These are phyloP conservation scores for Melipona bicolor DNA, from an alignment of 2,888 invertebrate genomes.

Conservation along the genomic window DNA sequence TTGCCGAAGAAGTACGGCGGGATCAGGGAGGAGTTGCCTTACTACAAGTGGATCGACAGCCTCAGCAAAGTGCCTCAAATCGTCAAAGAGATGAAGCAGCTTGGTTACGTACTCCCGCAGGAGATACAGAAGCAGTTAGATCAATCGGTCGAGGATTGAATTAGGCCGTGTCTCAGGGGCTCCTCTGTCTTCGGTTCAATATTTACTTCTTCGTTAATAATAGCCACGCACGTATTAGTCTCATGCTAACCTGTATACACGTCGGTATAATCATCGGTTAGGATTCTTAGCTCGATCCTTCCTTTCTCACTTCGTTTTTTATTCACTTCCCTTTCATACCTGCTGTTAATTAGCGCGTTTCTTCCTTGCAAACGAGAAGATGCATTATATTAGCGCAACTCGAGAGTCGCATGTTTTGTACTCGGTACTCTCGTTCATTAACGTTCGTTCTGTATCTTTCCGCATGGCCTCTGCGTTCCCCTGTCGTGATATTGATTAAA, in stretches of 20 bases:
- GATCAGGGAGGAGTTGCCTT: constrained; percentile 89
- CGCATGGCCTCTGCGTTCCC: neutral
- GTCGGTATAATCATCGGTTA: neutral
- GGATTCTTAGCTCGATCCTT: neutral
- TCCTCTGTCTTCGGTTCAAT: neutral
- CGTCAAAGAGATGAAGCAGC: constrained; percentile 87
- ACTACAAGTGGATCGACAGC: constrained; percentile 90
- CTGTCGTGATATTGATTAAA: constrained; percentile 13
- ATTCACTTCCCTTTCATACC: neutral
- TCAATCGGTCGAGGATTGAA: constrained; percentile 1
- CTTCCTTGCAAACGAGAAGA: neutral
- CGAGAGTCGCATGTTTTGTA: neutral
- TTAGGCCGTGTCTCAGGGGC: neutral
- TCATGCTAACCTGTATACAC: neutral
- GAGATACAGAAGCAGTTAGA: constrained; percentile 59
- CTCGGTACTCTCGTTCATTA: neutral
- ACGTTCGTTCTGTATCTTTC: neutral
- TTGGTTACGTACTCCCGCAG: constrained; percentile 87
- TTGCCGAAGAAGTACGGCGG: constrained; percentile 91
- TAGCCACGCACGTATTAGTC: neutral
- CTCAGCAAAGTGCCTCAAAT: constrained; percentile 86
- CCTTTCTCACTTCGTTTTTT: neutral
- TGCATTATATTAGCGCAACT: neutral
- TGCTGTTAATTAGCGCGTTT: neutral
- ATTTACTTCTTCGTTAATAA: neutral